These are phyloP conservation scores for Cyanoliseus patagonus DNA, from an alignment of 2,113 vertebrate genomes.

Conservation along the genomic window DNA sequence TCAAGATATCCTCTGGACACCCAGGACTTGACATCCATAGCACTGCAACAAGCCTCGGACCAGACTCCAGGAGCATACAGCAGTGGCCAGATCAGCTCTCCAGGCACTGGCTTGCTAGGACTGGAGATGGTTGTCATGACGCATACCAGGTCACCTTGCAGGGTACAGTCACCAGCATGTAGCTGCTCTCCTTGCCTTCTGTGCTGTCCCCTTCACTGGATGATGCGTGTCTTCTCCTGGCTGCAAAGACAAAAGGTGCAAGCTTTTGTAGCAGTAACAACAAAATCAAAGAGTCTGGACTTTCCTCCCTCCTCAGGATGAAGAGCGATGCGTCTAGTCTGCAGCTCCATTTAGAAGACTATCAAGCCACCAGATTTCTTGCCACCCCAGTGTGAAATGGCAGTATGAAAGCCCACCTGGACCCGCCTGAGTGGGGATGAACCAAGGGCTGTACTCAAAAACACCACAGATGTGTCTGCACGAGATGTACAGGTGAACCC, in stretches of 20 bases:
- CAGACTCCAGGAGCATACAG: neutral
- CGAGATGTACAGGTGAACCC: neutral
- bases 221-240: neutral
- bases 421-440: rapidly evolving
- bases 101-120: neutral
- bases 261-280: neutral
- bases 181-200: neutral
- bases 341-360: neutral
- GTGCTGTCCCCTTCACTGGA: rapidly evolving
- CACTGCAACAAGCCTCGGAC: neutral
- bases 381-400: neutral
- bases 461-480: rapidly evolving
- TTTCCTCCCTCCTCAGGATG: neutral
- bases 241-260: neutral
- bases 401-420: neutral
- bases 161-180: neutral
- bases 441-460: neutral
- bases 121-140: neutral
- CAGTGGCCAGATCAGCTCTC: neutral
- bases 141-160: neutral
- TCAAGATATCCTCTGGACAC: neutral
- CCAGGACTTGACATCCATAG: neutral
- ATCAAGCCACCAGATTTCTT: neutral
- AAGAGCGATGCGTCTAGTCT: neutral
- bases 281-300: rapidly evolving